Conservation (phyloP, 2,113 vertebrate species). For the Salvelinus fontinalis region DNA sequence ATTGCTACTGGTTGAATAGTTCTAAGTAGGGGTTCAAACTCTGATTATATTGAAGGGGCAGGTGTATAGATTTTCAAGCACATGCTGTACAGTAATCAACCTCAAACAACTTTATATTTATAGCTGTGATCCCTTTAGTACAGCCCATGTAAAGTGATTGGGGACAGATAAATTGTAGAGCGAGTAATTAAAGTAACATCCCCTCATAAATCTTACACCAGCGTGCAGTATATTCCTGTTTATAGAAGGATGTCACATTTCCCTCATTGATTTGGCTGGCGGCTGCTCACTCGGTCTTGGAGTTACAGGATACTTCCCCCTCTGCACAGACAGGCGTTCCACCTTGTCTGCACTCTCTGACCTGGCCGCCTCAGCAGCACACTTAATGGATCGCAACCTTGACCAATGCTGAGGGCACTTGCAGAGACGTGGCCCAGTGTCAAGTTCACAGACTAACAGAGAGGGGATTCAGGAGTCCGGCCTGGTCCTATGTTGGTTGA, state of each 20-base stretch:
- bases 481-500: not conserved
- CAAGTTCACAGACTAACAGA: conserved; percentile 6
- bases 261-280: conserved; percentile 46
- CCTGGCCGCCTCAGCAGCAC: conserved; percentile 42
- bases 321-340: conserved; percentile 26
- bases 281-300: conserved; percentile 24
- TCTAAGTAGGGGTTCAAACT: conserved; percentile 33
- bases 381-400: conserved; percentile 45
- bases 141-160: conserved; percentile 32
- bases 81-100: not conserved
- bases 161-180: conserved; percentile 17
- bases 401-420: conserved; percentile 43
- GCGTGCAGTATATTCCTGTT: conserved; percentile 5
- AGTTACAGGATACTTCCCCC: not conserved
- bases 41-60: conserved; percentile 50
- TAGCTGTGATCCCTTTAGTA: conserved; percentile 13
- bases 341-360: conserved; percentile 39
- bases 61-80: not conserved
- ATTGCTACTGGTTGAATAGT: conserved; percentile 43
- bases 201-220: conserved; percentile 50
- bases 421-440: conserved; percentile 18
- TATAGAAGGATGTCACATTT: conserved; percentile 42
- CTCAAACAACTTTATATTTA: not conserved
- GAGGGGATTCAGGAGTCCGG: conserved; percentile 14
- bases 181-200: conserved; percentile 25